phyloP scores from a whole-genome alignment of 2,113 vertebrate species.

The Syngnathus floridae region DNA sequence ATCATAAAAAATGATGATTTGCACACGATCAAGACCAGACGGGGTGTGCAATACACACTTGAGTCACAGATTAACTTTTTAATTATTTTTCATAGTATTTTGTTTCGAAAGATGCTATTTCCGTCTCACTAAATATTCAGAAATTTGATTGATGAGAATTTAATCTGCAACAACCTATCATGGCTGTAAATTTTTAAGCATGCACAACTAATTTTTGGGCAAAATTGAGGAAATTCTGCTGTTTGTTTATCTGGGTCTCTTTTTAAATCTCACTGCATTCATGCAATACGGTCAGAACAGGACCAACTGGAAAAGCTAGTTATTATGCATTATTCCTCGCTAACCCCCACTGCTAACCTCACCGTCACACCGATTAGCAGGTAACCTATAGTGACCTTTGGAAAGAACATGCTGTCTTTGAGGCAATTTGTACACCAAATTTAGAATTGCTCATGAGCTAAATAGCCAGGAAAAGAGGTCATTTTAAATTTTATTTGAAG shows the following conservation, averaged over 20 bases:
- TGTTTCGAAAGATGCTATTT: too few relatives aligned
- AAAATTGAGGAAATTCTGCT: not conserved
- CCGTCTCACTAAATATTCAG: too few relatives aligned
- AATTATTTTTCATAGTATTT: too few relatives aligned
- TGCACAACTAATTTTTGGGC: too few relatives aligned
- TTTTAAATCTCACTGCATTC: not conserved
- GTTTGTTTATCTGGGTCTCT: not conserved
- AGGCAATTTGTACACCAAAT: not conserved
- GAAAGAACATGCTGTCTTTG: not conserved
- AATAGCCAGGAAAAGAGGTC: not conserved
- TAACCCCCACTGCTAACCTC: slow-evolving; percentile 3
- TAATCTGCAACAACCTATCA: too few relatives aligned
- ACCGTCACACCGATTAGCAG: not conserved
- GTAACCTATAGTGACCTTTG: not conserved
- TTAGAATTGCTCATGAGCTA: not conserved
- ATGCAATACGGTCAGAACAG: not conserved
- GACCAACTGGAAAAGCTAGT: not conserved
- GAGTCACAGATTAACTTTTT: too few relatives aligned
- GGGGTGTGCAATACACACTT: too few relatives aligned
- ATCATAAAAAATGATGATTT: too few relatives aligned
- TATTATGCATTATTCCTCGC: not conserved
- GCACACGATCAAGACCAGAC: too few relatives aligned
- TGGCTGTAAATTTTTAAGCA: too few relatives aligned
- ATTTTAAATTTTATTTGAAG: not conserved
- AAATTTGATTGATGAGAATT: too few relatives aligned